phyloP scores from a whole-genome alignment of 2,113 vertebrate genomes.

The Synodontis membranacea region DNA sequence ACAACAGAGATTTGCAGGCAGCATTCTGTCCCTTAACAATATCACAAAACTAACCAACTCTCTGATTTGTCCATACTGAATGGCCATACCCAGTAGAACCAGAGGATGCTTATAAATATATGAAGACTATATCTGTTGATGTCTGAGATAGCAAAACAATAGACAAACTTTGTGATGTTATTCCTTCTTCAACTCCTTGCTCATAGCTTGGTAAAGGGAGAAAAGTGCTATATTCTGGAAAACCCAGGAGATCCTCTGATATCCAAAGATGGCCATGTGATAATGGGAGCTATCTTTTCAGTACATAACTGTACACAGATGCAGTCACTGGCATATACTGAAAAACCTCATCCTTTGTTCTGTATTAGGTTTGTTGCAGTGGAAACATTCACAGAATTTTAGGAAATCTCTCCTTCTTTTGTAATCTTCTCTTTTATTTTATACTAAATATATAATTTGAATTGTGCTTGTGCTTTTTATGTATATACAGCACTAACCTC shows the following conservation, averaged over 20 bases:
- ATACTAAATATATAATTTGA: neutral
- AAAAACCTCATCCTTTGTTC: constrained; percentile 57
- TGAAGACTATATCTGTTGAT: neutral
- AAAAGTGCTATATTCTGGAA: constrained; percentile 62
- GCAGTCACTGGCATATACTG: constrained; percentile 59
- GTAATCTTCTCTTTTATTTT: rapidly evolving
- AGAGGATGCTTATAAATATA: constrained; percentile 20
- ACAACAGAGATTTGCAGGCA: neutral
- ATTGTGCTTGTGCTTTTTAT: neutral
- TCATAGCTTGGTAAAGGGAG: constrained; percentile 9
- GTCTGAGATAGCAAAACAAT: neutral
- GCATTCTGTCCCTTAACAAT: neutral
- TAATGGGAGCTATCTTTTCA: constrained; percentile 71
- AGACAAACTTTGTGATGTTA: constrained; percentile 12
- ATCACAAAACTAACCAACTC: neutral
- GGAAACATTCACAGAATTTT: neutral
- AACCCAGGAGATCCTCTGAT: constrained; percentile 65
- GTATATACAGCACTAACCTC: constrained; percentile 65
- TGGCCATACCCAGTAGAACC: neutral
- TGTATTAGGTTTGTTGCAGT: constrained; percentile 68
- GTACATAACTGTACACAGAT: constrained; percentile 66
- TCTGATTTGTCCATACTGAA: neutral
- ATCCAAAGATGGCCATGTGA: constrained; percentile 66
- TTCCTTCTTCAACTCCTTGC: constrained; percentile 2
- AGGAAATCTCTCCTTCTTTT: no score